Evolutionary conservation across 2,888 invertebrate genomes (phyloP), one percentile per base, ranked within the genome.

Genomic region (Papilio demoleus): DNA sequence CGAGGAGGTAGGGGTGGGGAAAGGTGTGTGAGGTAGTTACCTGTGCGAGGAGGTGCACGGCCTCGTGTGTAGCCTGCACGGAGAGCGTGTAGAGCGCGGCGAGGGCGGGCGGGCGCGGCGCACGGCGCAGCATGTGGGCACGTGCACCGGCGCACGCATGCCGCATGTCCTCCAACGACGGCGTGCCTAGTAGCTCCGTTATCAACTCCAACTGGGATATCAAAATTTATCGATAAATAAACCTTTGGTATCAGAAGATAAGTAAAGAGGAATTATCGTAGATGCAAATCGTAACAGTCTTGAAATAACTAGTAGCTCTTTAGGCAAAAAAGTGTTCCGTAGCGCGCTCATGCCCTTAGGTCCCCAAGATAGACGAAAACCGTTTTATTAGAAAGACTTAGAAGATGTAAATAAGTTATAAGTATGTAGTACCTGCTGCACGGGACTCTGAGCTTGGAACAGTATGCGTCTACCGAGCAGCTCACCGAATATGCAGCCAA

Each of bases 401-500:
- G n/a, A n/a, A n/a, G n/a, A n/a, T n/a, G 1, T 38, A 2, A 38
- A 38, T 3, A 38, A 12, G 4, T 38, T 38, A 38, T 38, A 38
- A 36, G 5, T 36, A 36, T 36, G 14, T 14, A 17, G 17, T 72
- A 97, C 96, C 95, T 98, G 98, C 88, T 99, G 98, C 74, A 99
- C 97, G 19, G 99, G 99, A 90, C 97, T 99, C 88, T 98, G 98
- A 50, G 99, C 99, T 92, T 99, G 99, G 93, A 99, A 99, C 75
- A 99, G 94, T 78, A 99, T 99, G 79, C 99, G 94, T 73, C 99
- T 94, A 69, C 99, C 98, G 61, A 99, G 94, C 70, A 99, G 94
- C 87, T 99, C 99, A 45, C 99, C 99, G 86, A 99, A 99, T 88
- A 99, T 99, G 91, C 99, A 99, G 59, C 99, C 99, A 58, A 99